Conservation (phyloP, 2,113 vertebrate genomes). For the Chitala chitala region DNA sequence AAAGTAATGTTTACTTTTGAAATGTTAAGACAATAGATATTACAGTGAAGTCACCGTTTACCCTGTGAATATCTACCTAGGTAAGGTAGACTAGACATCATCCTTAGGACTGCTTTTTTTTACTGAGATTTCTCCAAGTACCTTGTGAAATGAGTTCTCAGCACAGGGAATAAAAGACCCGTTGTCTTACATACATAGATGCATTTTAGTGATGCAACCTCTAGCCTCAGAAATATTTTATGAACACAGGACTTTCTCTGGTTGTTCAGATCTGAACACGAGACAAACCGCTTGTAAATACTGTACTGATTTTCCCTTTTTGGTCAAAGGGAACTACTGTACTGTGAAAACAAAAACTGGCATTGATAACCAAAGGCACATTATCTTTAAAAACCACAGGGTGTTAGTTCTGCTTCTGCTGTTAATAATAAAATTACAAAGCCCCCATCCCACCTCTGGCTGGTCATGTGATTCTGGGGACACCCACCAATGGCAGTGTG, state of each 20-base stretch:
- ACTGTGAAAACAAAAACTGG: constrained; percentile 51
- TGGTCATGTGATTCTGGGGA: constrained; percentile 27
- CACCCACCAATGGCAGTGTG: constrained; percentile 18
- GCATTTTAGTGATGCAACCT: constrained; percentile 23
- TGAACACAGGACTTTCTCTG: constrained; percentile 26
- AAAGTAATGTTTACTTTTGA: constrained; percentile 56
- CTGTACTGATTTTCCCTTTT: constrained; percentile 43
- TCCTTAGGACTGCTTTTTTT: constrained; percentile 39
- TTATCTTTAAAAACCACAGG: constrained; percentile 72
- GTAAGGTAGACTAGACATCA: not conserved
- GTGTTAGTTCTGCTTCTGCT: constrained; percentile 63
- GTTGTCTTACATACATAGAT: constrained; percentile 30
- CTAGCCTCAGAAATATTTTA: constrained; percentile 19
- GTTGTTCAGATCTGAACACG: constrained; percentile 32
- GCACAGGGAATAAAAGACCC: constrained; percentile 17
- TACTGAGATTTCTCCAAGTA: constrained; percentile 18
- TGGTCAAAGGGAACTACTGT: constrained; percentile 60
- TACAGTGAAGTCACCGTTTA: constrained; percentile 62
- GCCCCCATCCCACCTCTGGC: constrained; percentile 7
- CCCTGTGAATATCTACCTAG: constrained; percentile 52
- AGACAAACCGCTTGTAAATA: constrained; percentile 23
- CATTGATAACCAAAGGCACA: constrained; percentile 86
- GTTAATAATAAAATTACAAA: constrained; percentile 46
- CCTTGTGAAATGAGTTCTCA: not conserved
- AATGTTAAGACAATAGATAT: constrained; percentile 61